These are phyloP conservation scores for Pluvianellus socialis DNA, from an alignment of 2,113 vertebrate genomes.

Conservation along the genomic window DNA sequence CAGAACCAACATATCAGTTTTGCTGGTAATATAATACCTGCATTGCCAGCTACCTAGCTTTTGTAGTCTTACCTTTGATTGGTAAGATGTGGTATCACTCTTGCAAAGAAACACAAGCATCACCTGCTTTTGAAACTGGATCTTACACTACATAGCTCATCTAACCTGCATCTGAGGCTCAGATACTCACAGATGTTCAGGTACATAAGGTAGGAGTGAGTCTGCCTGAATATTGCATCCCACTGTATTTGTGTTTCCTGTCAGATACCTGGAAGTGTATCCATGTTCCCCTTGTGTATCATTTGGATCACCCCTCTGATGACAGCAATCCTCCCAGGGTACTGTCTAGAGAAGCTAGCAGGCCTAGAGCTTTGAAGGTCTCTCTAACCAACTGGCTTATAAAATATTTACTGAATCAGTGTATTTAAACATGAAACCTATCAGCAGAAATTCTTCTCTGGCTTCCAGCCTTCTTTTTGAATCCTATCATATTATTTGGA, in stretches of 20 bases:
- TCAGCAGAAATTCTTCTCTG: not conserved
- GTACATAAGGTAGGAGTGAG: not conserved
- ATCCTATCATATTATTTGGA: not conserved
- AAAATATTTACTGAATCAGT: not conserved
- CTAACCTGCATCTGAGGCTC: not conserved
- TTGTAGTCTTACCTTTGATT: not conserved
- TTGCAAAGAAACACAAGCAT: not conserved
- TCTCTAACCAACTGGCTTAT: not conserved
- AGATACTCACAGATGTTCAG: not conserved
- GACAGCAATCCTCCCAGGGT: not conserved
- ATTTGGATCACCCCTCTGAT: not conserved
- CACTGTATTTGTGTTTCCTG: not conserved
- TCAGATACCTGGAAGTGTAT: not conserved
- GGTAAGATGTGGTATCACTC: not conserved
- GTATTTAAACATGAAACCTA: not conserved
- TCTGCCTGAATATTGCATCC: not conserved
- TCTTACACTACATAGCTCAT: accelerated
- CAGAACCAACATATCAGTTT: not conserved
- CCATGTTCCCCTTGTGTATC: not conserved
- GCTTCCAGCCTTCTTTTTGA: not conserved
- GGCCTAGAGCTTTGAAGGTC: not conserved
- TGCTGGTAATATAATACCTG: not conserved
- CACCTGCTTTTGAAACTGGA: not conserved
- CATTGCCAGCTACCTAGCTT: not conserved
- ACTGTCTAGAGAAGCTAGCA: not conserved